Evolutionary conservation across 2,888 invertebrate species (phyloP), one percentile per base, ranked within the genome.

Genomic region (Macrosoma leucophasiata): DNA sequence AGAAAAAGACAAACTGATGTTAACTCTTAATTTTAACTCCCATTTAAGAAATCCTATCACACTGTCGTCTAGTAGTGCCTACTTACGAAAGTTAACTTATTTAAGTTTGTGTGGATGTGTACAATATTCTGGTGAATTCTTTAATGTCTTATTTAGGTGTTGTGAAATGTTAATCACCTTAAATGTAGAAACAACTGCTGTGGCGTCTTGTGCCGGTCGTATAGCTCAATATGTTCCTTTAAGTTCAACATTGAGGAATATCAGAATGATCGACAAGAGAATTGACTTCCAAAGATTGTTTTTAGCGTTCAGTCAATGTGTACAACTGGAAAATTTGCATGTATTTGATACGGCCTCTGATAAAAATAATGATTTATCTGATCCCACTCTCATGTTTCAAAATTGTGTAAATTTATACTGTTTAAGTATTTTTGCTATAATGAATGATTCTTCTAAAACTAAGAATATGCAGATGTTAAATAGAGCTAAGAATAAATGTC

Each of bases 61-160:
- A 9, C 40, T 79, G n/a, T 47, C 61, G 17, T 8, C 50, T 15
- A 39, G 41, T 10, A 52, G 46, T 39, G 43, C 53, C 28, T 79
- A 65, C 54, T 63, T 78, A 36, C 57, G 48, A 20, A 78, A 77
- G 54, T 34, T 82, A 26, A 77, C 74, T 26, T 71, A 58, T 52
- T 54, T 82, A 39, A 69, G 61, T 54, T 51, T 81, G 43, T 50
- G 33, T 39, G 73, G 71, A 34, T 9, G 8, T 13, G 55, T 67
- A 18, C 46, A 50, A 4, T 72, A 63, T 29, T 58, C 50, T 50
- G 17, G 35, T 9, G 62, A 71, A 13, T 78, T 81, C 50, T 82
- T 77, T 46, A 57, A 62, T 39, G 43, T 67, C 11, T 48, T 82
- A 27, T 79, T 81, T 52, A 45, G 52, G 17, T 53, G 43, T 36